phyloP scores from a whole-genome alignment of 1,140 invertebrate species.

The Anthonomus grandis region DNA sequence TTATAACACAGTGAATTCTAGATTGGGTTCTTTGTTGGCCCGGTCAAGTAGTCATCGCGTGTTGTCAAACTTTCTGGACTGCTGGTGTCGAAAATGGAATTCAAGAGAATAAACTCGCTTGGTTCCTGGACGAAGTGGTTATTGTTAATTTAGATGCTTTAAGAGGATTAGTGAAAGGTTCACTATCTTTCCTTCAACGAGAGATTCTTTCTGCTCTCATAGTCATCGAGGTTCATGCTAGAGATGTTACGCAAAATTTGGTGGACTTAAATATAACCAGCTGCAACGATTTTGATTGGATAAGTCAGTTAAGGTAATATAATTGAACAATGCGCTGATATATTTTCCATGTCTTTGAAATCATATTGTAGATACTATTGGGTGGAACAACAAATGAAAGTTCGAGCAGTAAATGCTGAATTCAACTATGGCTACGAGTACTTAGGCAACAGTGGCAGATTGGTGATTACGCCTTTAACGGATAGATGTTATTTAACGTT shows the following conservation, averaged over 20 bases:
- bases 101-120: slow-evolving; percentile 44
- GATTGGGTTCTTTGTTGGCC: slow-evolving; percentile 74
- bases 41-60: slow-evolving; percentile 71
- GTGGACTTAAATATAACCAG: slow-evolving; percentile 59
- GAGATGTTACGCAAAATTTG: slow-evolving; percentile 63
- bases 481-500: slow-evolving; percentile 74
- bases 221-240: slow-evolving; percentile 67
- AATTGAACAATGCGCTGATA: no score
- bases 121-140: slow-evolving; percentile 51
- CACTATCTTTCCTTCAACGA: slow-evolving; percentile 65
- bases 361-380: slow-evolving; percentile 58
- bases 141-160: slow-evolving; percentile 59
- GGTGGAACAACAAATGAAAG: slow-evolving; percentile 54
- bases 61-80: slow-evolving; percentile 62
- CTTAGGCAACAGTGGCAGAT: slow-evolving; percentile 79
- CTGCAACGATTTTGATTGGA: slow-evolving; percentile 77
- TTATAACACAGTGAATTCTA: slow-evolving; percentile 4
- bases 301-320: slow-evolving; percentile 67
- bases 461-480: slow-evolving; percentile 86
- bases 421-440: slow-evolving; percentile 94
- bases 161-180: slow-evolving; percentile 60
- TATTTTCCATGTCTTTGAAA: not conserved
- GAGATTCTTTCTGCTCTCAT: slow-evolving; percentile 64
- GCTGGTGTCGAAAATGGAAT: slow-evolving; percentile 59
- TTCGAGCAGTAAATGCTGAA: slow-evolving; percentile 67